A percentile compares a stretch with the other conserved stretches of the same genome.
Evolutionary conservation across 2,888 invertebrate genomes (phyloP).

Genomic region (Galerucella calmariensis): DNA sequence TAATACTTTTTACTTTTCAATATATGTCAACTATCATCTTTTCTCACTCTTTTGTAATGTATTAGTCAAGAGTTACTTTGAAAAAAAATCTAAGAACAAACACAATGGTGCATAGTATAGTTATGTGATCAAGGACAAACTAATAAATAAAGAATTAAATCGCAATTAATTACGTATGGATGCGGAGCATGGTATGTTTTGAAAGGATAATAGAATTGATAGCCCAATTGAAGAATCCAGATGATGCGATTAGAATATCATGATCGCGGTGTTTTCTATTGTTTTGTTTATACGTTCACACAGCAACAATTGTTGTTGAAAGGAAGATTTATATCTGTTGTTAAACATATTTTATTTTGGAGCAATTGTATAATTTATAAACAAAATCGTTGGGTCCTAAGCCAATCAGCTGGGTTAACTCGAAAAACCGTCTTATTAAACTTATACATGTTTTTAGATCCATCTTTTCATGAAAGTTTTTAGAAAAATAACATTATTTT

Average conservation of each 20-base stretch:
- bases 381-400: no score
- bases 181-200: conserved; percentile 15
- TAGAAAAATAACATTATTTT: no score
- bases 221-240: neutral
- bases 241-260: conserved; percentile 15
- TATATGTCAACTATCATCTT: neutral
- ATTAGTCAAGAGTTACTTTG: conserved; percentile 23
- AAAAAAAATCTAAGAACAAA: conserved; percentile 17
- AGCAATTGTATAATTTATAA: no score
- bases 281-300: neutral
- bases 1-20: no score
- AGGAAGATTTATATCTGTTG: neutral
- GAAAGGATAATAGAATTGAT: conserved; percentile 17
- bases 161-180: conserved; percentile 25
- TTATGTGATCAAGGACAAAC: neutral
- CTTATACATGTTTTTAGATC: no score
- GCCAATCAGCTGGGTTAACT: no score
- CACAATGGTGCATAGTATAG: conserved; percentile 20
- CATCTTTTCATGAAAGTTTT: no score
- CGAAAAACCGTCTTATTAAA: no score
- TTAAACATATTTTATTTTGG: neutral
- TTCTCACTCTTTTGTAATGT: conserved; percentile 18
- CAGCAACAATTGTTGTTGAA: neutral
- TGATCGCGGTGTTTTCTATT: neutral
- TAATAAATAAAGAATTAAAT: conserved; percentile 27